phyloP scores from a whole-genome alignment of 2,888 invertebrate species.

The Hyalella azteca region DNA sequence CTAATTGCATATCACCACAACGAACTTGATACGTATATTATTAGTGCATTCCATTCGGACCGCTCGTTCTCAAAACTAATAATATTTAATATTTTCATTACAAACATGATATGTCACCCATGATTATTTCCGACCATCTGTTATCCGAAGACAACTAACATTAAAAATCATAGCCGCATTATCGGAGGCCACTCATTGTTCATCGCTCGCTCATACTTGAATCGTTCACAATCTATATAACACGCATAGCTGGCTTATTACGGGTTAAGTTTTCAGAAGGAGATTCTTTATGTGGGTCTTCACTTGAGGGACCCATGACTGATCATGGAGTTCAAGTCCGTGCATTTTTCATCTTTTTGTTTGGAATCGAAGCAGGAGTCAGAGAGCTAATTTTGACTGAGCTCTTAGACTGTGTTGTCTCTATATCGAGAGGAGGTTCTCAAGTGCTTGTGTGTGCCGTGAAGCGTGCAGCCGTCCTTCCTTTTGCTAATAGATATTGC shows the following conservation, averaged over 20 bases:
- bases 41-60: too few relatives aligned
- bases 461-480: neutral
- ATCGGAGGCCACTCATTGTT: too few relatives aligned
- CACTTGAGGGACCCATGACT: neutral
- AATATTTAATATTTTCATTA: too few relatives aligned
- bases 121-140: too few relatives aligned
- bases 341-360: conserved; percentile 15
- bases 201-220: too few relatives aligned
- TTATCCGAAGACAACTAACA: too few relatives aligned
- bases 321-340: conserved; percentile 28
- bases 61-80: too few relatives aligned
- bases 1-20: too few relatives aligned
- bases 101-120: too few relatives aligned
- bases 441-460: conserved; percentile 10
- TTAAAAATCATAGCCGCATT: too few relatives aligned
- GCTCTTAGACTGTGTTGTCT: conserved; percentile 25
- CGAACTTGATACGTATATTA: too few relatives aligned
- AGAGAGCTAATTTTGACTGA: conserved; percentile 34
- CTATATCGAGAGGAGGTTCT: conserved; percentile 5
- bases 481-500: neutral
- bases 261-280: neutral
- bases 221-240: too few relatives aligned
- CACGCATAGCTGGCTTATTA: conserved; percentile 7
- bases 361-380: conserved; percentile 34
- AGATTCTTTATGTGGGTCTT: neutral